Percentiles rank a stretch among this genome's conserved stretches.
Evolutionary conservation across 2,113 vertebrate genomes (phyloP).

Genomic region (Dipodomys stephensi): DNA sequence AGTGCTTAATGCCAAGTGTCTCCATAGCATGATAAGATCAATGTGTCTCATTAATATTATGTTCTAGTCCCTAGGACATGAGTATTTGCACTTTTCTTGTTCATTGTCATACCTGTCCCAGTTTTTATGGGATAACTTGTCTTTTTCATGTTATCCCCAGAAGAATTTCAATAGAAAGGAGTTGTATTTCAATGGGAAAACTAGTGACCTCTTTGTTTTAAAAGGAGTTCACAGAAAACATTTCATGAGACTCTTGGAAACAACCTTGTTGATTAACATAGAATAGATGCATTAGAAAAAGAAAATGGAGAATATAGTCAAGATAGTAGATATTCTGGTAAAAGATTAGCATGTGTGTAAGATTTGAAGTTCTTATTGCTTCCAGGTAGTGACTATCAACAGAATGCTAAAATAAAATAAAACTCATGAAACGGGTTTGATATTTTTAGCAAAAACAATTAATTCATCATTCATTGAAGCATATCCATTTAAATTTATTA

Average conservation of each 20-base stretch:
- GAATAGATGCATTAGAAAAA: not conserved
- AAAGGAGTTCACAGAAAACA: not conserved
- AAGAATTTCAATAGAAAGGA: not conserved
- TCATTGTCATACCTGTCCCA: not conserved
- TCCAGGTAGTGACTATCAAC: not conserved
- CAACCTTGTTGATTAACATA: not conserved
- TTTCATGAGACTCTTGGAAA: not conserved
- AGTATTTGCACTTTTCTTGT: not conserved
- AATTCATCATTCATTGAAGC: not conserved
- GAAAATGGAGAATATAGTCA: not conserved
- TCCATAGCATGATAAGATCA: not conserved
- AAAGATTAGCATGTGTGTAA: not conserved
- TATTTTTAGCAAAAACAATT: no score
- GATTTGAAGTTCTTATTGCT: not conserved
- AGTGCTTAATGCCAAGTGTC: not conserved
- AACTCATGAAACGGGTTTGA: not conserved
- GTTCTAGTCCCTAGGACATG: no score
- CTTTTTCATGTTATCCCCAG: not conserved
- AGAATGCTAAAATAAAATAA: not conserved
- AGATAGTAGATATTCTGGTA: not conserved
- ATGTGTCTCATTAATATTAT: not conserved
- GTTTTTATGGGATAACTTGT: rapidly evolving
- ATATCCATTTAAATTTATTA: not conserved
- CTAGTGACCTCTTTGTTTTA: not conserved
- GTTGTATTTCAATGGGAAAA: not conserved